phyloP scores from a whole-genome alignment of 1,140 invertebrate species.

The Chironomus striatipennis region DNA sequence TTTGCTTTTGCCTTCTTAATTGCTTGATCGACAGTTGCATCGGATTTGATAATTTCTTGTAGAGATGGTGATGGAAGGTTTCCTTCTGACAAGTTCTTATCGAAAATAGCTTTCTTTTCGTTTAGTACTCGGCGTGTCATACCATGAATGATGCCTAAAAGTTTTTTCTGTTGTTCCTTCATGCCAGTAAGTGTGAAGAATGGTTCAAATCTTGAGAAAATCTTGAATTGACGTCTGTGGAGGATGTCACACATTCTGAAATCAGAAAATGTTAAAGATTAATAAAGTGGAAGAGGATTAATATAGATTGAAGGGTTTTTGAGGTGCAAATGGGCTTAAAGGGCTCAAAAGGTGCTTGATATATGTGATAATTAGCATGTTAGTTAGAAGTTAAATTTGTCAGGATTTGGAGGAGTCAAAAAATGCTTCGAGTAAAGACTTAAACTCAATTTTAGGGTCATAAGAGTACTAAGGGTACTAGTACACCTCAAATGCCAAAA shows the following conservation, averaged over 20 bases:
- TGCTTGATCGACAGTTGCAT: constrained; percentile 31
- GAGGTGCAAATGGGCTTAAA: too few species aligned
- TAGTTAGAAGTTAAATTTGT: too few species aligned
- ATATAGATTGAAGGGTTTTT: too few species aligned
- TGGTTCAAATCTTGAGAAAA: constrained; percentile 48
- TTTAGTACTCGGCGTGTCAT: constrained; percentile 54
- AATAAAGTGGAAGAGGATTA: too few species aligned
- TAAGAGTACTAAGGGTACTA: too few species aligned
- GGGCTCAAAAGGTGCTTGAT: too few species aligned
- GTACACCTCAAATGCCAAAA: too few species aligned
- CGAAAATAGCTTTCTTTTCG: constrained; percentile 46
- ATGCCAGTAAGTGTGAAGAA: constrained; percentile 52
- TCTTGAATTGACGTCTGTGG: constrained; percentile 54
- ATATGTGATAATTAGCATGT: too few species aligned
- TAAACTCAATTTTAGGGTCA: too few species aligned
- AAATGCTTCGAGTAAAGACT: too few species aligned
- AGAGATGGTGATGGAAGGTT: constrained; percentile 38
- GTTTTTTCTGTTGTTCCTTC: constrained; percentile 48
- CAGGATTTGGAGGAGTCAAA: too few species aligned
- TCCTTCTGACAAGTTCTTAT: constrained; percentile 43
- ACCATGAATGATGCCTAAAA: constrained; percentile 53
- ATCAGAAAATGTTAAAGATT: constrained; percentile 28
- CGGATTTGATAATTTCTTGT: constrained; percentile 31
- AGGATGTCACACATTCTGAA: constrained; percentile 62
- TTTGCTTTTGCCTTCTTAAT: constrained; percentile 37